Evolutionary conservation across 2,113 vertebrate species (phyloP).

Genomic region (Amphilophus citrinellus): DNA sequence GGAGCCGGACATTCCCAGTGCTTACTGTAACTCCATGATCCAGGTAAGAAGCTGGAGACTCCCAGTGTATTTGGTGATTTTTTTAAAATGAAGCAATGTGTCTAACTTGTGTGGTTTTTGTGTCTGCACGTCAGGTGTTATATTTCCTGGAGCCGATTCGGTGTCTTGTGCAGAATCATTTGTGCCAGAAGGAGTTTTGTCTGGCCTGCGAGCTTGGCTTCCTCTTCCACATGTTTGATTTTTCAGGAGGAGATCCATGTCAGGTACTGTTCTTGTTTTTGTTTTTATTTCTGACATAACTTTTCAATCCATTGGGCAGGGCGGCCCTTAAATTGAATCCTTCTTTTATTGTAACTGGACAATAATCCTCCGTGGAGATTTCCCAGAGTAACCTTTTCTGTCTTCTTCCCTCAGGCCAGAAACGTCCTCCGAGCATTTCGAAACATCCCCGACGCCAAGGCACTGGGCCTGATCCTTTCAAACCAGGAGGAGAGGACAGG

Average conservation of each 20-base stretch:
- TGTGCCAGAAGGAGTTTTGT: constrained; percentile 99
- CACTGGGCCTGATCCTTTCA: constrained; percentile 93
- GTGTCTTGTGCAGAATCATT: constrained; percentile 94
- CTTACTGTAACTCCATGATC: constrained; percentile 99
- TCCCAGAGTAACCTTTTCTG: neutral
- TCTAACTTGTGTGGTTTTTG: neutral
- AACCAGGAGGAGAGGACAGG: constrained; percentile 96
- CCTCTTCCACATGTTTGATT: constrained; percentile 97
- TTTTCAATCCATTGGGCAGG: neutral
- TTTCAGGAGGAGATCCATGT: constrained; percentile 96
- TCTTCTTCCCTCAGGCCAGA: constrained; percentile 84
- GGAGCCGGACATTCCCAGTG: constrained; percentile 98
- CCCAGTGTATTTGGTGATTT: neutral
- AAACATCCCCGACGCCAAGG: constrained; percentile 95
- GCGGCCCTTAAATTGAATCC: neutral
- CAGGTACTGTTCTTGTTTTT: constrained; percentile 81
- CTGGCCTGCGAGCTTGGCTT: constrained; percentile 96
- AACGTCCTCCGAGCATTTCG: constrained; percentile 97
- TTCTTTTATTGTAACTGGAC: neutral
- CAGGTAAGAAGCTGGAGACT: constrained; percentile 82
- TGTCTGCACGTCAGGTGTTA: constrained; percentile 83
- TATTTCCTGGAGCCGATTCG: constrained; percentile 96
- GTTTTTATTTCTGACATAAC: neutral
- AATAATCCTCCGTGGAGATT: neutral
- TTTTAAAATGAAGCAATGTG: neutral